These are phyloP conservation scores for Onychostruthus taczanowskii DNA, from an alignment of 2,113 vertebrate species.

Conservation along the genomic window DNA sequence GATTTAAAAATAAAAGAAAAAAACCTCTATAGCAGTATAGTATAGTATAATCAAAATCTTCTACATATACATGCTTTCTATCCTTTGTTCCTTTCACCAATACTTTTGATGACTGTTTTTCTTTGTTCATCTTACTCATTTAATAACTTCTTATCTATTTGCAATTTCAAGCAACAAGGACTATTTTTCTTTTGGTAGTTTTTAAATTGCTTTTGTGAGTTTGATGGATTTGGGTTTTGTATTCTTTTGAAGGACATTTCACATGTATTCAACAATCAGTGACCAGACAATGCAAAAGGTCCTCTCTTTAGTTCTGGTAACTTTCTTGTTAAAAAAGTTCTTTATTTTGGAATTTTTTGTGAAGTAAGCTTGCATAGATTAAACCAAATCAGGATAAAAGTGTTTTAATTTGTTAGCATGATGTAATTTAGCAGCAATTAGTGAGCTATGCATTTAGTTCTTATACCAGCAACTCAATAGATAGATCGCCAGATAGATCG, in stretches of 20 bases:
- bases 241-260: not conserved
- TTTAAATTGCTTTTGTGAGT: not conserved
- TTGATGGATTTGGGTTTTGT: not conserved
- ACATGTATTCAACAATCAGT: not conserved
- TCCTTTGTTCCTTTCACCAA: not conserved
- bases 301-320: not conserved
- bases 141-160: not conserved
- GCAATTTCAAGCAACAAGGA: not conserved
- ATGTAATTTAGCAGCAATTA: not conserved
- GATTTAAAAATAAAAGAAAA: not conserved
- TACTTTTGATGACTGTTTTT: not conserved
- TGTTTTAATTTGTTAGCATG: not conserved
- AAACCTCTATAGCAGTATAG: not conserved
- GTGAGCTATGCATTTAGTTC: not conserved
- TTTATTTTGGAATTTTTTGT: not conserved
- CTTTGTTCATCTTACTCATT: not conserved
- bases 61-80: fast-evolving
- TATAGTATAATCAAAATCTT: not conserved
- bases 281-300: not conserved
- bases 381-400: not conserved
- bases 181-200: not conserved
- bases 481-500: not conserved
- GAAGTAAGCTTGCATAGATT: not conserved
- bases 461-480: not conserved
- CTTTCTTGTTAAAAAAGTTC: not conserved